Conservation (phyloP, 2,113 vertebrate species). For the Anhinga rufa region DNA sequence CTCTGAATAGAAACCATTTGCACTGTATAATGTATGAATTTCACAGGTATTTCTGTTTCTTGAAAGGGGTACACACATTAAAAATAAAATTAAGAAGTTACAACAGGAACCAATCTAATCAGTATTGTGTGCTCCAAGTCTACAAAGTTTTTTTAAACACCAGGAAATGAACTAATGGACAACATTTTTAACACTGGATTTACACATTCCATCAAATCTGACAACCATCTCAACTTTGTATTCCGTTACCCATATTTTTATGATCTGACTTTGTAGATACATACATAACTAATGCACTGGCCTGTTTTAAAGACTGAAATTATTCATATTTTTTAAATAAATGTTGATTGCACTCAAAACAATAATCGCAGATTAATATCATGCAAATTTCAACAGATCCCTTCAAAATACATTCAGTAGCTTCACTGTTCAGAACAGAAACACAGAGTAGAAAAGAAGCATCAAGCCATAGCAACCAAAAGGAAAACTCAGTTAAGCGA, state of each 20-base stretch:
- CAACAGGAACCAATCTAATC: background rate
- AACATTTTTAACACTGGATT: background rate
- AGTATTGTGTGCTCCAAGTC: background rate
- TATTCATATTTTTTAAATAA: background rate
- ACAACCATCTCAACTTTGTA: background rate
- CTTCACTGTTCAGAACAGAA: background rate
- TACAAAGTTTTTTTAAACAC: background rate
- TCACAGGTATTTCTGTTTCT: background rate
- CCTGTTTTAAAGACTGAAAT: background rate
- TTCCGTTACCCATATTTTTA: background rate
- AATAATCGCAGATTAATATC: background rate
- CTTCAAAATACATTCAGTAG: background rate
- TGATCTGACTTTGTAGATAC: background rate
- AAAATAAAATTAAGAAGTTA: background rate
- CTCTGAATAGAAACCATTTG: background rate
- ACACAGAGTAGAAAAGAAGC: background rate
- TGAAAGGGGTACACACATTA: background rate
- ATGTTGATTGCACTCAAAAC: background rate
- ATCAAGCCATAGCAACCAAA: background rate
- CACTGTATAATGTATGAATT: background rate
- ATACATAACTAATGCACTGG: background rate
- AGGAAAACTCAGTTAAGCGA: background rate
- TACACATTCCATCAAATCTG: background rate
- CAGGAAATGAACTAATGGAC: background rate
- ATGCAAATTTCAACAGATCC: background rate